Percentiles rank a stretch among this genome's conserved stretches.
These are phyloP conservation scores for Anticlea derivata DNA, from an alignment of 2,888 invertebrate species.

Conservation along the genomic window DNA sequence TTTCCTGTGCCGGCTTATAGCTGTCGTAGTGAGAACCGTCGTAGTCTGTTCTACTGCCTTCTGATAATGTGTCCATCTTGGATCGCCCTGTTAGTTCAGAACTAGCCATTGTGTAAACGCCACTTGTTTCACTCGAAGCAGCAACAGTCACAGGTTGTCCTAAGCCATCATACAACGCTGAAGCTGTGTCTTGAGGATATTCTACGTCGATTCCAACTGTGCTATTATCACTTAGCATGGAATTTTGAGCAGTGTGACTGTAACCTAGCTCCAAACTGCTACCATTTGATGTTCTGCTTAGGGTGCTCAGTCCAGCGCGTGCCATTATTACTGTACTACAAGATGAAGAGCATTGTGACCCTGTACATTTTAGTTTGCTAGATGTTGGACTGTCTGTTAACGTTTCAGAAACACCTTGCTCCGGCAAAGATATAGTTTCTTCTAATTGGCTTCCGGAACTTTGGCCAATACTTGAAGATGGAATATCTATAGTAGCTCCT, in stretches of 20 bases:
- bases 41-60: constrained; percentile 73
- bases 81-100: constrained; percentile 85
- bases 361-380: constrained; percentile 86
- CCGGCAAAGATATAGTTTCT: constrained; percentile 66
- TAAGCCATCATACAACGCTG: constrained; percentile 81
- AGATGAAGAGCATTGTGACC: constrained; percentile 93
- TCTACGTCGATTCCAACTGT: constrained; percentile 87
- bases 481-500: constrained; percentile 48
- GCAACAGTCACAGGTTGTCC: constrained; percentile 83
- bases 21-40: constrained; percentile 83
- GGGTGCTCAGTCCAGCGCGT: constrained; percentile 74
- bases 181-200: constrained; percentile 83
- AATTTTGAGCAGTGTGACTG: constrained; percentile 94
- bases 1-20: constrained; percentile 81
- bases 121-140: constrained; percentile 92
- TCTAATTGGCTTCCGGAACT: constrained; percentile 55
- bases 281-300: constrained; percentile 88
- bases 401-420: constrained; percentile 73
- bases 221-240: constrained; percentile 89
- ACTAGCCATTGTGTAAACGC: constrained; percentile 92
- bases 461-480: constrained; percentile 48
- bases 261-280: constrained; percentile 93
- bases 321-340: constrained; percentile 94
- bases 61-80: constrained; percentile 81
- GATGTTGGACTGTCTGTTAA: constrained; percentile 83